Percentiles rank a stretch among this genome's conserved stretches.
phyloP scores from a whole-genome alignment of 2,888 invertebrate species.

The Trilocha varians region DNA sequence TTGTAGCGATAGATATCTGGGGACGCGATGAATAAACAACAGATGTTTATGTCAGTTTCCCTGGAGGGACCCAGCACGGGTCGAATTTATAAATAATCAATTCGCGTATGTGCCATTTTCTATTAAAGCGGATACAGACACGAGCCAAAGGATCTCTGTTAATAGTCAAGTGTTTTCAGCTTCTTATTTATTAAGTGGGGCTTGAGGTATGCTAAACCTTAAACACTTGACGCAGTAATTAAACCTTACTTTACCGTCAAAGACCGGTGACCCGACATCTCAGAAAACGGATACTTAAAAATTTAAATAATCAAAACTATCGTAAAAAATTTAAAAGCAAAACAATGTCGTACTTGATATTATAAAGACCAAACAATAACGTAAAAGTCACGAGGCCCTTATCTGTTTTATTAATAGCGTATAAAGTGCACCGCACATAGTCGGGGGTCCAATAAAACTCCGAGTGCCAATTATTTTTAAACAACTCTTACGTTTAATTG shows the following conservation, averaged over 20 bases:
- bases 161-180: background rate
- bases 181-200: no score
- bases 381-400: background rate
- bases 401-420: background rate
- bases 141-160: background rate
- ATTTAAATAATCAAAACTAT: no score
- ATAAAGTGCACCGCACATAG: background rate
- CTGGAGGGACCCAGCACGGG: slow-evolving; percentile 24
- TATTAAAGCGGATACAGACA: background rate
- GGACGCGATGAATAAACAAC: slow-evolving; percentile 55
- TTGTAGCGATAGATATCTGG: slow-evolving; percentile 31
- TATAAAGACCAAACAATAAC: no score
- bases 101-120: slow-evolving; percentile 15
- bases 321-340: background rate
- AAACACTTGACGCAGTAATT: no score
- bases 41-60: slow-evolving; percentile 41
- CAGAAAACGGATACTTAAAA: no score
- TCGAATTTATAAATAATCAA: slow-evolving; percentile 45
- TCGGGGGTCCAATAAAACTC: background rate
- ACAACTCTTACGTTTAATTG: slow-evolving; percentile 33
- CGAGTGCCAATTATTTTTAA: slow-evolving; percentile 13
- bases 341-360: no score
- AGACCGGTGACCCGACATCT: no score
- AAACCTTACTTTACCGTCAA: no score
- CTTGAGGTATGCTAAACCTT: no score